These are phyloP conservation scores for Pogoniulus pusillus DNA, from an alignment of 2,797 vertebrate genomes.

Conservation along the genomic window DNA sequence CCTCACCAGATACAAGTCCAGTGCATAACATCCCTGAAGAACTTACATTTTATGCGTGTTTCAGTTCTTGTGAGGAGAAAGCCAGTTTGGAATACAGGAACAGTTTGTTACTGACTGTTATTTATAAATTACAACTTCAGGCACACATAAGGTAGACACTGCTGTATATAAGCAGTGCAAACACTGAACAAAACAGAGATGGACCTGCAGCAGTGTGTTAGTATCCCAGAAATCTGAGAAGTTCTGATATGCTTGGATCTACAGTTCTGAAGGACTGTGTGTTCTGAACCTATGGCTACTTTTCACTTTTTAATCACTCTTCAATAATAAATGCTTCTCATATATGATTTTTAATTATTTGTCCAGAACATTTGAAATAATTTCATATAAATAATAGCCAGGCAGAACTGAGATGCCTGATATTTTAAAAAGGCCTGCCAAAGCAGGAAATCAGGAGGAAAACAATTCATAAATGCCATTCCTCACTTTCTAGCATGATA, in stretches of 20 bases:
- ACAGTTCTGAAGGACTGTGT: not conserved
- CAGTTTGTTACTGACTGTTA: not conserved
- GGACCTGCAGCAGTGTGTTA: not conserved
- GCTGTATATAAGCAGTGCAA: not conserved
- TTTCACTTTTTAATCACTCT: not conserved
- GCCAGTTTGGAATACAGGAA: not conserved
- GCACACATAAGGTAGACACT: not conserved
- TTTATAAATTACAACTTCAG: not conserved
- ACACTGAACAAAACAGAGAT: not conserved
- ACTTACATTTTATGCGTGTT: not conserved
- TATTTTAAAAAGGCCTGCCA: constrained; percentile 8
- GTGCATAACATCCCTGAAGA: not conserved
- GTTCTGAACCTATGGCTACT: not conserved
- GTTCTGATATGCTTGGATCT: not conserved
- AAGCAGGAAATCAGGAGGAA: not conserved
- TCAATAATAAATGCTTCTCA: not conserved
- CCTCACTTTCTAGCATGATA: not conserved
- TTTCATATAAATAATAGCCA: not conserved
- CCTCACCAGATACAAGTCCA: not conserved
- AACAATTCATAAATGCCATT: constrained; percentile 9
- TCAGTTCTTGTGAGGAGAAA: not conserved
- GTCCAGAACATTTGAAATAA: not conserved
- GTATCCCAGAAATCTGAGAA: not conserved
- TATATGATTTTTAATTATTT: not conserved
- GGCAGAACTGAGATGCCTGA: not conserved